Evolutionary conservation across 2,888 invertebrate genomes (phyloP), one percentile per base, ranked within the genome.

Genomic region (Drosophila mimetica): DNA sequence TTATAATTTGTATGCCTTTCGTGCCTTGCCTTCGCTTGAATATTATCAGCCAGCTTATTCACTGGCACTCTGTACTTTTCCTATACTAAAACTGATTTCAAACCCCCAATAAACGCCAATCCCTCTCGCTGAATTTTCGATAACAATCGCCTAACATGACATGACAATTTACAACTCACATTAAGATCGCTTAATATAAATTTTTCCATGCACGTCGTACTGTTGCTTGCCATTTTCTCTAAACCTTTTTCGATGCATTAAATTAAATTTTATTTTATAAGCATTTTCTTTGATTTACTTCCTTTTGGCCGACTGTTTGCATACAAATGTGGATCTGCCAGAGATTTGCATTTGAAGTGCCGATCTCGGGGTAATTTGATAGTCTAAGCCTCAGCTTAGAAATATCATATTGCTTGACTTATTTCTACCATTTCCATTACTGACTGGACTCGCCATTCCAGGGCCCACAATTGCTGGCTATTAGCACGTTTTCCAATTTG

Each of bases 401-500:
- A n/a, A 22, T 64, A 64, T 61, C 42, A 30, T 61, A 60, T 64
- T 64, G 37, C 61, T 51, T 30, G 52, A 18, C 16, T 20, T 37
- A 46, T 20, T 60, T 14, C 30, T 32, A 30, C n/a, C n/a, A n/a
- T n/a, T n/a, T n/a, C 11, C 36, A 32, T 4, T 7, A n/a, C 1
- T 8, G 11, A 3, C 9, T 25, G 50, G 16, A 22, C 9, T 30
- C 4, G 42, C 44, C 20, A 57, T 63, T 22, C 14, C n/a, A 22
- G 53, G 57, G 57, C 63, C 42, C 46, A 39, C 60, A 64, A 61
- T 60, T 58, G 22, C 50, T 25, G 54, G 42, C 59, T 65, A 73
- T 76, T 65, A 72, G 79, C 82, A 82, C 82, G 82, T 83, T 83
- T 78, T 72, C 20, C 44, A 57, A 74, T 71, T 80, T 75, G 66